These are phyloP conservation scores for Arbacia lixula DNA, from an alignment of 53 echinoderm and acorn worm genomes.

Conservation along the genomic window DNA sequence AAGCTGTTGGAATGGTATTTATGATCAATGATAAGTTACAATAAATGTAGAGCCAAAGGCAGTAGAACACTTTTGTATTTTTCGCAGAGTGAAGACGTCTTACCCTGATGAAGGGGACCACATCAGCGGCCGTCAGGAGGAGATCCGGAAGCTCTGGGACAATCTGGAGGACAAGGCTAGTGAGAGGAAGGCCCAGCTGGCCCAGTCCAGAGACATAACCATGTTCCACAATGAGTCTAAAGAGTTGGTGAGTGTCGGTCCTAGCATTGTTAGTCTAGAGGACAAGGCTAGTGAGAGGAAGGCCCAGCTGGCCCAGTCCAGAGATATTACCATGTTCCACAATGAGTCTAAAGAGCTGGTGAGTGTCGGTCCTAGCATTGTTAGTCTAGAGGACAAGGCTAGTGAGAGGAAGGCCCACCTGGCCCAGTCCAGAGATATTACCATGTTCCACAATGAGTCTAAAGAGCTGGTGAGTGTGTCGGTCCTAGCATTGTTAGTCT, in stretches of 20 bases:
- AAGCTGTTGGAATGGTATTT: no score
- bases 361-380: no score
- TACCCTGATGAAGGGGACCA: constrained; percentile 92
- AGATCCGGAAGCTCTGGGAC: constrained; percentile 86
- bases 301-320: constrained; percentile 80
- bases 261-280: constrained; percentile 70
- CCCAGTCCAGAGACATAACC: constrained; percentile 83
- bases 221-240: constrained; percentile 84
- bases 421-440: constrained; percentile 83
- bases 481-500: no score
- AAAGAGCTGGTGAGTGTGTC: constrained; percentile 85
- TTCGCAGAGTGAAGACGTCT: constrained; percentile 85
- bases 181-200: constrained; percentile 79
- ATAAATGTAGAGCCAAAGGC: no score
- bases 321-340: constrained; percentile 83
- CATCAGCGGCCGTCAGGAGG: constrained; percentile 72
- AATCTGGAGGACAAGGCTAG: constrained; percentile 74
- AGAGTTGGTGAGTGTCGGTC: constrained; percentile 63
- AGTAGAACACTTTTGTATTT: no score
- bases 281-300: constrained; percentile 80
- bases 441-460: constrained; percentile 78
- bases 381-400: constrained; percentile 74
- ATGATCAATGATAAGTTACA: no score
- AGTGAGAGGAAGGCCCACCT: constrained; percentile 80
- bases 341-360: constrained; percentile 84